phyloP scores from a whole-genome alignment of 2,888 invertebrate genomes.

The Escarpia spicata region DNA sequence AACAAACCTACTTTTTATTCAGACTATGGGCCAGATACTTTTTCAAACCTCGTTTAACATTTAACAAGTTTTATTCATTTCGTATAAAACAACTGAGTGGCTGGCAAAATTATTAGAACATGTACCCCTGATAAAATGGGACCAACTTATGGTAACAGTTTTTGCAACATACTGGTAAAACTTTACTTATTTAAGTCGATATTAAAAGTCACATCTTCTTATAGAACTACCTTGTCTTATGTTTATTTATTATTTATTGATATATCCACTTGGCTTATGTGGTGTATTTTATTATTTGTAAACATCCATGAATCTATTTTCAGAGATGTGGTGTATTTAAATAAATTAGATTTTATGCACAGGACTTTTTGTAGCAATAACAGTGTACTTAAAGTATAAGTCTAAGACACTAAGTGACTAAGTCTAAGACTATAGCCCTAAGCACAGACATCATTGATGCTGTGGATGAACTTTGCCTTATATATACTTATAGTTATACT shows the following conservation, averaged over 20 bases:
- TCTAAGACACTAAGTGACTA: too few relatives aligned
- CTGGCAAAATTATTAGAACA: neutral
- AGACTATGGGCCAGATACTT: neutral
- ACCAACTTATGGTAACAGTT: neutral
- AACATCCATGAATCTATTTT: neutral
- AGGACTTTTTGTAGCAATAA: too few relatives aligned
- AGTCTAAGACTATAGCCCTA: too few relatives aligned
- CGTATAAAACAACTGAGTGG: neutral
- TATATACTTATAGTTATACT: too few relatives aligned
- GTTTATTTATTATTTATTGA: neutral
- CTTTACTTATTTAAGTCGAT: neutral
- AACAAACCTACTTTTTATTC: neutral
- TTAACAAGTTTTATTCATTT: neutral
- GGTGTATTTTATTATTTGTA: neutral
- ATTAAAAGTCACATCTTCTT: too few relatives aligned
- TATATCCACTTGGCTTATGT: neutral
- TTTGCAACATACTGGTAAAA: neutral
- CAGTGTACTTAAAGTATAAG: too few relatives aligned
- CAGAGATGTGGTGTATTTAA: neutral
- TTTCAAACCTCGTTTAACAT: too few relatives aligned
- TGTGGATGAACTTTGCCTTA: too few relatives aligned
- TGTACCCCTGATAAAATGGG: neutral
- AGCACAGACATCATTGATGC: too few relatives aligned
- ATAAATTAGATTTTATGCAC: neutral
- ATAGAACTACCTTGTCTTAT: too few relatives aligned